Evolutionary conservation across 35 echinoderm and acorn worm species (phyloP), one percentile per base, ranked within the genome.

Genomic region (Ptychodera flava): DNA sequence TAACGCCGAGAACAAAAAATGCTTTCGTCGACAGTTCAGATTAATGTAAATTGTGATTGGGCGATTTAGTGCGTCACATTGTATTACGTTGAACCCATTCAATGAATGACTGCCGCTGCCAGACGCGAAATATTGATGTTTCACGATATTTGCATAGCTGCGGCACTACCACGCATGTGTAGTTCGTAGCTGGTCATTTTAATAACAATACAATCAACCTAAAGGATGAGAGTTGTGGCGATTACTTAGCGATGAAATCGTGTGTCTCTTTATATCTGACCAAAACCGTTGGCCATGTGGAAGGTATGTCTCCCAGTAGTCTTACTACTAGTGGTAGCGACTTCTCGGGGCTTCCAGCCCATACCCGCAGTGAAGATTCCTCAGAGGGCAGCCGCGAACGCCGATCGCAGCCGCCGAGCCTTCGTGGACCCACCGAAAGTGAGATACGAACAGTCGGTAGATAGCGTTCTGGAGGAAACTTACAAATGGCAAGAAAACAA

Each of bases 401-500:
- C 6, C 6, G 22, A 64, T 64, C 45, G 45, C 22, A 22, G 45
- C 6, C 6, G 22, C 1, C 52, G 37, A 33, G 1, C 15, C 38
- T 12, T 80, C 45, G 37, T 77, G 78, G 28, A 37, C 83, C 31
- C 78, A 78, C 75, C 29, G 34, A 76, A 78, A 80, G 12, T 85
- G 30, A 88, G 34, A 81, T 14, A 34, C 45, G 45, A 64, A 64
- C 45, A 64, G 45, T 22, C 6, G 22, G 45, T 64, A 64, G 45
- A 64, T 64, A 64, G 92, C 78, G 82, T 85, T 32, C 85, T 90
- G 28, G 93, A 94, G 76, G 88, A 85, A 35, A 86, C 38, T 76
- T 99, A 94, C 80, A 99, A 90, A 86, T 99, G 93, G 93, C 88
- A 90, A 36, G 96, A 99, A 91, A 99, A 99, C 81, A 90, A 99